Evolutionary conservation across 2,797 vertebrate genomes (phyloP).

Genomic region (Allobates femoralis): DNA sequence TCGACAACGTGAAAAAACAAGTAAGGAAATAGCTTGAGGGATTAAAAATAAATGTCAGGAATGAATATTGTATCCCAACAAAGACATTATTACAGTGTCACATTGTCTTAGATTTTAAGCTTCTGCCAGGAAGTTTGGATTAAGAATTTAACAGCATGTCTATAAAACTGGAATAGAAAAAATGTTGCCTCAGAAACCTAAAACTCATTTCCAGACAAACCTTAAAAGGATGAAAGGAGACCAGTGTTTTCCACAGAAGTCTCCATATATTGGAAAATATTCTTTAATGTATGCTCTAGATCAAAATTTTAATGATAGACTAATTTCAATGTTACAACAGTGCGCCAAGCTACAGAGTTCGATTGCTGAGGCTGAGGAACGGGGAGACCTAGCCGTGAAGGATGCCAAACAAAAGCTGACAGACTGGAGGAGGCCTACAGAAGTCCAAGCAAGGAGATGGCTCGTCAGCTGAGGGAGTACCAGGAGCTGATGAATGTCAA

Average conservation of each 20-base stretch:
- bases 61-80: conserved; percentile 2
- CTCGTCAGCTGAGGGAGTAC: conserved; percentile 76
- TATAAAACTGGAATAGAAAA: not conserved
- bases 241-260: not conserved
- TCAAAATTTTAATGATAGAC: not conserved
- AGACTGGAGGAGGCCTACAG: conserved; percentile 77
- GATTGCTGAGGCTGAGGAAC: conserved; percentile 64
- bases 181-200: not conserved
- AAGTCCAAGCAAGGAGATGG: conserved; percentile 79
- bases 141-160: conserved; percentile 20
- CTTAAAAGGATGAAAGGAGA: conserved; percentile 18
- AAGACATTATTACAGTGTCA: conserved; percentile 37
- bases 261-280: not conserved
- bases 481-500: conserved; percentile 85
- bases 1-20: conserved; percentile 79
- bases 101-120: conserved; percentile 44
- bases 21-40: conserved; percentile 66
- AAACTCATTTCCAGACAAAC: conserved; percentile 12
- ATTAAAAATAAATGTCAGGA: conserved; percentile 11
- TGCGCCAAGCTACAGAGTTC: conserved; percentile 72
- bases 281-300: not conserved
- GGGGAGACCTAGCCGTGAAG: conserved; percentile 69
- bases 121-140: conserved; percentile 47
- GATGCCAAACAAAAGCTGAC: conserved; percentile 69
- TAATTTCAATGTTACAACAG: conserved; percentile 53